phyloP scores from a whole-genome alignment of 2,113 vertebrate species.

The Isichthys henryi region DNA sequence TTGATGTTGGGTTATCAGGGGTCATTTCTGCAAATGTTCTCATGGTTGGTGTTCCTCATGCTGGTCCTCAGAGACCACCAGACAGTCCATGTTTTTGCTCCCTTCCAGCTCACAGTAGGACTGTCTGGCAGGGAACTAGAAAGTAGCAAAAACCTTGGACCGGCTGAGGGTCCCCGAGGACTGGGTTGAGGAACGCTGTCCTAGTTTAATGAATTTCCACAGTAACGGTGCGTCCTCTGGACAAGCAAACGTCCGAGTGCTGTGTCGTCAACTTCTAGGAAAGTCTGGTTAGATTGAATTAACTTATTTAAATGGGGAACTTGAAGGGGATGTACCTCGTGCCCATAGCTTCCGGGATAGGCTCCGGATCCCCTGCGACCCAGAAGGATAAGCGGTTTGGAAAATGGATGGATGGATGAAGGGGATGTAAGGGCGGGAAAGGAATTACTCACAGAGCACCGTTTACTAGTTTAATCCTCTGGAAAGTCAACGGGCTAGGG shows the following conservation, averaged over 20 bases:
- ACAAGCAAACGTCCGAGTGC: background rate
- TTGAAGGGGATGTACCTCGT: background rate
- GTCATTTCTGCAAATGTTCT: background rate
- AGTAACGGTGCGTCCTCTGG: background rate
- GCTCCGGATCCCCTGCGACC: no score
- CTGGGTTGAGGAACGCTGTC: background rate
- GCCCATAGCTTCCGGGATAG: no score
- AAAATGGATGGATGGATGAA: no score
- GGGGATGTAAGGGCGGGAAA: background rate
- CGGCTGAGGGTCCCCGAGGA: background rate
- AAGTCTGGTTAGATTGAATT: background rate
- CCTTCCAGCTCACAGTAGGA: background rate
- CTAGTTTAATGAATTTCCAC: background rate
- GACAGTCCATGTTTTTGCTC: background rate
- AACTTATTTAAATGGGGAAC: background rate
- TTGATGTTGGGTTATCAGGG: background rate
- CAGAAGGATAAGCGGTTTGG: no score
- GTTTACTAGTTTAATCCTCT: background rate
- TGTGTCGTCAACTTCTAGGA: background rate
- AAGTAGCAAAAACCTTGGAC: background rate
- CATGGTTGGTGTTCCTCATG: background rate
- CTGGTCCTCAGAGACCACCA: background rate
- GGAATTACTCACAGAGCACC: background rate
- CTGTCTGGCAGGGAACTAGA: background rate
- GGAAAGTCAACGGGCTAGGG: background rate